These are phyloP conservation scores for Clarias magur DNA, from an alignment of 2,113 vertebrate genomes.

Conservation along the genomic window DNA sequence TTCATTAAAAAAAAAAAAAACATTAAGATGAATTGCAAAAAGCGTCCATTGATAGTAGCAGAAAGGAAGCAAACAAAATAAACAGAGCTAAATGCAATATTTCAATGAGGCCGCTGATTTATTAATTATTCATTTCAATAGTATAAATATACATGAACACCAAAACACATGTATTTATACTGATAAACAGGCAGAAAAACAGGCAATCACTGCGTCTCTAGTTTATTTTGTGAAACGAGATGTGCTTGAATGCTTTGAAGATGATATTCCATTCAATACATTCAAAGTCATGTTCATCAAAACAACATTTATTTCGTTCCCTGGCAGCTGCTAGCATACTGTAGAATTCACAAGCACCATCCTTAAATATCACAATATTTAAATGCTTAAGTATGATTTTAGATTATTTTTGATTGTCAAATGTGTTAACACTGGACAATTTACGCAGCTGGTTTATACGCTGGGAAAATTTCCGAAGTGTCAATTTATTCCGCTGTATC, in stretches of 20 bases:
- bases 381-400: neutral
- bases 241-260: neutral
- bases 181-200: neutral
- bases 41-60: neutral
- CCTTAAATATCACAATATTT: neutral
- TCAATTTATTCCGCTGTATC: no score
- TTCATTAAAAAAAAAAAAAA: neutral
- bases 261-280: neutral
- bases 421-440: no score
- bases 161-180: neutral
- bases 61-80: neutral
- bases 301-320: neutral
- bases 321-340: neutral
- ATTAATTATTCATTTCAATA: neutral
- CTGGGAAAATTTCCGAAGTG: no score
- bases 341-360: neutral
- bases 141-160: neutral
- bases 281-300: neutral
- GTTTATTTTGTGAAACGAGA: neutral
- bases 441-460: no score
- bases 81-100: neutral
- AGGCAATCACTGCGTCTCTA: neutral
- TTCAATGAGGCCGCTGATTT: neutral
- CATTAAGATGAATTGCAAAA: neutral
- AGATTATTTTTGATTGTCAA: no score